Conservation (phyloP, 2,888 invertebrate genomes). For the Cephus sareptanus region DNA sequence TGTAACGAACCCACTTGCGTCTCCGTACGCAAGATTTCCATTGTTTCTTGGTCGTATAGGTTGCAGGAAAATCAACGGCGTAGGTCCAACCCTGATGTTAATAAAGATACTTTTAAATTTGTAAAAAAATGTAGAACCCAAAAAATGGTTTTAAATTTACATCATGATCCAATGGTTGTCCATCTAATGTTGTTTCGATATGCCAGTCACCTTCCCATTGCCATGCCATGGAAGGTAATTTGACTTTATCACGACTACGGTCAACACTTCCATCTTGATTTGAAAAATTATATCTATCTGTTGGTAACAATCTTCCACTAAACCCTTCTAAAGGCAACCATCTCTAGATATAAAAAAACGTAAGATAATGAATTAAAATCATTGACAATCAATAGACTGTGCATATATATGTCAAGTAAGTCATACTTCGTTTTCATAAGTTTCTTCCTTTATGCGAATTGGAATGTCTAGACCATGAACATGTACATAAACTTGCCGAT, state of each 20-base stretch:
- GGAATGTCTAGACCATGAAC: conserved; percentile 91
- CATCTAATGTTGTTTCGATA: conserved; percentile 84
- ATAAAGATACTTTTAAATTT: not conserved
- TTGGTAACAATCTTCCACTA: conserved; percentile 83
- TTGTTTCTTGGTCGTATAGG: conserved; percentile 81
- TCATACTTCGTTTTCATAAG: conserved; percentile 88
- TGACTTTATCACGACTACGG: conserved; percentile 82
- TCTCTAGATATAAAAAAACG: conserved; percentile 67
- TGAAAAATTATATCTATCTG: conserved; percentile 89
- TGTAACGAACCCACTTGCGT: conserved; percentile 88
- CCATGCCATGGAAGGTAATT: conserved; percentile 94
- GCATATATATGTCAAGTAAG: not conserved
- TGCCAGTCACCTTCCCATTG: conserved; percentile 97
- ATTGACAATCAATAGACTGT: not conserved
- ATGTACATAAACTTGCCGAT: conserved; percentile 92
- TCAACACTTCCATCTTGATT: conserved; percentile 85
- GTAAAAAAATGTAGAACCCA: not conserved
- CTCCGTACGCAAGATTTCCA: conserved; percentile 93
- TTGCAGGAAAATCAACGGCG: conserved; percentile 90
- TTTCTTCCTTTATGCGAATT: conserved; percentile 88
- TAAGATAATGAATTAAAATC: not conserved
- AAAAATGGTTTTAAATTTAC: conserved; percentile 61
- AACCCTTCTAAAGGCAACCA: conserved; percentile 94
- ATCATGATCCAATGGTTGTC: conserved; percentile 88
- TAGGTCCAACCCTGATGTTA: conserved; percentile 83